Conservation (phyloP, 2,113 vertebrate genomes). For the Nycticorax nycticorax region DNA sequence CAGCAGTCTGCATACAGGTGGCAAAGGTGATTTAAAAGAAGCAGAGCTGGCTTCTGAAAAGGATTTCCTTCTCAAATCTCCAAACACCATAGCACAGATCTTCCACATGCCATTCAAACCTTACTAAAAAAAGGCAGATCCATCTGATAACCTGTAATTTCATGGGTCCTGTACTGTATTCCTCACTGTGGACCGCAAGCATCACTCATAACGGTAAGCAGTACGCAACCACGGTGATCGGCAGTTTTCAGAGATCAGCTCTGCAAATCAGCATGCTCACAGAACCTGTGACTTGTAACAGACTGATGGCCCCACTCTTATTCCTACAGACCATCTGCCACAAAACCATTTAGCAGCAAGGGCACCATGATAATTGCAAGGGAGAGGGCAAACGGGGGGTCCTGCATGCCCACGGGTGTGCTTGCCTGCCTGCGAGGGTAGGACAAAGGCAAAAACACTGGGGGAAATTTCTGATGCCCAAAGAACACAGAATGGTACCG, state of each 20-base stretch:
- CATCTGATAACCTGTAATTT: background rate
- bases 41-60: background rate
- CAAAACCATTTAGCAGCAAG: background rate
- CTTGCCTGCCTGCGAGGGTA: background rate
- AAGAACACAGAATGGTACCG: background rate
- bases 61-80: background rate
- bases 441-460: background rate
- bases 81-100: background rate
- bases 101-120: background rate
- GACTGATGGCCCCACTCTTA: background rate
- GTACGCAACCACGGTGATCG: rapidly evolving
- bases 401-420: rapidly evolving
- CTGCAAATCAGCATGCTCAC: background rate
- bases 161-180: background rate
- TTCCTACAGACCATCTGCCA: background rate
- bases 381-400: background rate
- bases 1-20: background rate
- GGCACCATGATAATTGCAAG: background rate
- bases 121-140: background rate
- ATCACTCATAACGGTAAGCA: background rate
- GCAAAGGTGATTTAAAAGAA: background rate
- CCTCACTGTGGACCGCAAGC: background rate
- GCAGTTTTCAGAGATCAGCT: background rate
- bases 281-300: background rate
- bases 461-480: background rate